These are phyloP conservation scores for Smutsia gigantea DNA, from an alignment of 2,797 vertebrate species.

Conservation along the genomic window DNA sequence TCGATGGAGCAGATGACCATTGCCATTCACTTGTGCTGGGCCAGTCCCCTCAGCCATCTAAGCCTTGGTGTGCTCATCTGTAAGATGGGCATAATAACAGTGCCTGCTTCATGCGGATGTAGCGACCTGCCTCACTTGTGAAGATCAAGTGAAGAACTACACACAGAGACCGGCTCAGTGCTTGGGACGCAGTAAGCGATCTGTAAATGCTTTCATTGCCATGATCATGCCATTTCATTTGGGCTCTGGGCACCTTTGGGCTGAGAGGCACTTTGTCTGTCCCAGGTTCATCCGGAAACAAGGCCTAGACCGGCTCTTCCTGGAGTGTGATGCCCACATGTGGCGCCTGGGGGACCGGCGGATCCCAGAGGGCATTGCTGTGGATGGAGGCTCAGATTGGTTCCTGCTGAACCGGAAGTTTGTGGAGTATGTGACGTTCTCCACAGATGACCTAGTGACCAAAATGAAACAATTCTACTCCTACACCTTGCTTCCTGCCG, in stretches of 20 bases:
- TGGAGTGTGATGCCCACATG: slow-evolving; percentile 98
- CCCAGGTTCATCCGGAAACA: slow-evolving; percentile 97
- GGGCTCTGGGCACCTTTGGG: background rate
- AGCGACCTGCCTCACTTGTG: background rate
- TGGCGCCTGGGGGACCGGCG: slow-evolving; percentile 97
- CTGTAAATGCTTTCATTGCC: fast-evolving
- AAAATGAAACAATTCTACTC: slow-evolving; percentile 98
- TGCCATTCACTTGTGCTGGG: background rate
- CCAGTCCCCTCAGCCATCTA: background rate
- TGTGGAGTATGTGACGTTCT: slow-evolving; percentile 96
- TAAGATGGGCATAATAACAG: background rate
- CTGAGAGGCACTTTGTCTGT: background rate
- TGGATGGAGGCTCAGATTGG: slow-evolving; percentile 98
- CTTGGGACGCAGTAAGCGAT: background rate
- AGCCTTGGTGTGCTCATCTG: background rate
- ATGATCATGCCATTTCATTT: background rate
- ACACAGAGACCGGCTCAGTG: background rate
- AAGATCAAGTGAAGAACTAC: background rate
- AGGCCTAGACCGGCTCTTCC: slow-evolving; percentile 96
- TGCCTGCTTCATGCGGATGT: background rate
- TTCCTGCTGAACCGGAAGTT: slow-evolving; percentile 97
- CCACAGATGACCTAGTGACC: slow-evolving; percentile 94
- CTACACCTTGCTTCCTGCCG: slow-evolving; percentile 96
- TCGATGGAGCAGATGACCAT: fast-evolving
- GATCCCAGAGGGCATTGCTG: slow-evolving; percentile 96